Conservation (phyloP, 2,797 vertebrate genomes). For the Pteropus rufus region DNA sequence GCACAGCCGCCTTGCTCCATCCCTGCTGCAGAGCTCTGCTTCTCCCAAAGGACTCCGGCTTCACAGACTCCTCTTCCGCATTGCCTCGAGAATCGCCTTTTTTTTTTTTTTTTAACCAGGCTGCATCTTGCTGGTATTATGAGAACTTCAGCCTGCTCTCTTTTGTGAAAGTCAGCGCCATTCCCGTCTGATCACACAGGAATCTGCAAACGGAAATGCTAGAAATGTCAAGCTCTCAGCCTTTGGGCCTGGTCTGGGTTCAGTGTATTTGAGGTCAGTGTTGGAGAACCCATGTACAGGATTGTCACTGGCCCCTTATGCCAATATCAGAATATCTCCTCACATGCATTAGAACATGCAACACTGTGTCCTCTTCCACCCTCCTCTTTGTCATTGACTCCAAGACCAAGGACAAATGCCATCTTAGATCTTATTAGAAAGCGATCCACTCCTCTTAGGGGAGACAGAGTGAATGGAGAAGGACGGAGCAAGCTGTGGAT, state of each 20-base stretch:
- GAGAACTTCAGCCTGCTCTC: slow-evolving; percentile 35
- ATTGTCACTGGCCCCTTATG: slow-evolving; percentile 9
- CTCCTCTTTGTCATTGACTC: slow-evolving; percentile 21
- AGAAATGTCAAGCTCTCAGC: slow-evolving; percentile 14
- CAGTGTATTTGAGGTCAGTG: slow-evolving; percentile 33
- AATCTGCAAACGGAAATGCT: slow-evolving; percentile 14
- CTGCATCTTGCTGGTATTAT: slow-evolving; percentile 53
- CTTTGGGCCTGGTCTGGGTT: background rate
- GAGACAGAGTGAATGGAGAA: background rate
- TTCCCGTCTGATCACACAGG: background rate
- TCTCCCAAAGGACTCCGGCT: slow-evolving; percentile 48
- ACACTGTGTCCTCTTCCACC: background rate
- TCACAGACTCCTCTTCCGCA: slow-evolving; percentile 68
- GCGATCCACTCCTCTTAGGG: background rate
- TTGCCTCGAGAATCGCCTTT: slow-evolving; percentile 70
- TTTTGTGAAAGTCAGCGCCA: background rate
- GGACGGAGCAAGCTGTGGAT: background rate
- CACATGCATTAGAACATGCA: background rate
- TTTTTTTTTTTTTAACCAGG: background rate
- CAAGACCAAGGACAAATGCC: background rate
- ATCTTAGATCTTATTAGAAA: background rate
- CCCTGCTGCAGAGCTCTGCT: background rate
- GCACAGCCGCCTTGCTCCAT: background rate
- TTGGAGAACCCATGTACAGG: background rate
- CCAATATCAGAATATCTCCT: slow-evolving; percentile 61